Evolutionary conservation across 2,888 invertebrate species (phyloP).

Genomic region (Latrodectus hesperus): DNA sequence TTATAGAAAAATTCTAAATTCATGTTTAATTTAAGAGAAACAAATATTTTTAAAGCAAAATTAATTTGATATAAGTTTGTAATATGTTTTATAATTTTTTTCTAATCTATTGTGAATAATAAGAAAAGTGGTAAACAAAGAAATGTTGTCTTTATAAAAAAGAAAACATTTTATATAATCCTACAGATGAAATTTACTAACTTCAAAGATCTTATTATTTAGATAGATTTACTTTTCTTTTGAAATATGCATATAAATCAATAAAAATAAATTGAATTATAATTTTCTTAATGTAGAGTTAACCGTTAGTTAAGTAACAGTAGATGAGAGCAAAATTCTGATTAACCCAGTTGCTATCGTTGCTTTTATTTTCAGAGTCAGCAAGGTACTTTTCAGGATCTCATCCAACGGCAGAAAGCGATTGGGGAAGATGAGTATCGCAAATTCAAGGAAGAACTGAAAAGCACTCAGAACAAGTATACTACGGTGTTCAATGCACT

Average conservation of each 20-base stretch:
- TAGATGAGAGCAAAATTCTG: background rate
- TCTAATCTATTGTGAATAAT: too few species aligned
- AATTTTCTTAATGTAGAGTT: too few species aligned
- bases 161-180: background rate
- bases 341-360: background rate
- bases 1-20: too few species aligned
- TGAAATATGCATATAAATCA: too few species aligned
- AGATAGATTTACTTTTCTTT: background rate
- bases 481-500: background rate
- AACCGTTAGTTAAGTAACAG: background rate
- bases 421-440: constrained; percentile 14
- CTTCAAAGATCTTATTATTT: background rate
- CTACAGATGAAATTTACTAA: background rate
- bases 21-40: too few species aligned
- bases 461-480: constrained; percentile 4
- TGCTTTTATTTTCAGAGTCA: constrained; percentile 13
- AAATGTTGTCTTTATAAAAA: too few species aligned
- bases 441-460: constrained; percentile 15
- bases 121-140: too few species aligned
- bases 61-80: too few species aligned
- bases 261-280: background rate
- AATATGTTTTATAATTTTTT: too few species aligned
- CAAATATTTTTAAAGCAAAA: too few species aligned
- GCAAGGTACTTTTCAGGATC: constrained; percentile 18
- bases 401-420: constrained; percentile 27